Base-by-base conservation (phyloP, 2,797 vertebrate species). In the Typhlichthys subterraneus region DNA sequence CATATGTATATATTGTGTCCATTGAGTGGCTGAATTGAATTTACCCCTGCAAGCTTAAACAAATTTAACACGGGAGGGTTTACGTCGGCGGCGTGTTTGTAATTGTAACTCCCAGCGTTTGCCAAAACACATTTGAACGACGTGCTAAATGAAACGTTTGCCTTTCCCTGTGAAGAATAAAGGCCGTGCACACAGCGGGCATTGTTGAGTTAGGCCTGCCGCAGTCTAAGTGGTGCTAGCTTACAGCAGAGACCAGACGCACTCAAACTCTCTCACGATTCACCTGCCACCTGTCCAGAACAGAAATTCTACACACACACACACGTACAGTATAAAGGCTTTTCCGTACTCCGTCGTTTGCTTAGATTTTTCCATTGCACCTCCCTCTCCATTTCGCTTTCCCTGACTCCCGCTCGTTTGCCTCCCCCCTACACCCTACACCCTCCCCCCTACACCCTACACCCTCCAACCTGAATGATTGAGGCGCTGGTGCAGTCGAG, bases 41-140 rank as follows among this genome's bases (percentile, higher is more conserved):
- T 5, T 38, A 38, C 33, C 33, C 33, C 33, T 38, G 33, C 33
- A 5, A 38, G 33, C 33, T 38, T 5, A 38, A 38, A 38, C 33
- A 38, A 5, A 38, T 38, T 38, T 5, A 38, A 38, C 7, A 38
- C 5, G 5, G 33, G 11, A 14, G 45, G 19, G 19, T 23, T 23
- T 23, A 23, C 19, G 2, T 23, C 19, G 19, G 19, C 2, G 19
- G 2, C 3, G 9, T 76, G 61, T 84, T 81, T 83, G 65, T 66
- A 75, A 73, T 66, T 67, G 72, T 75, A 70, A 69, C 71, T 82
- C 75, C 73, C 57, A 64, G 9, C 69, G 76, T 86, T 80, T 84
- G 78, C 75, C 80, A 65, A 61, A 79, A 86, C 86, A 71, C 78
- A 82, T 68, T 19, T 33, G 73, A 81, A 77, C 8, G 11, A 12